These are phyloP conservation scores for Notoglanidium macrostoma DNA, from an alignment of 2,797 vertebrate species.

Conservation along the genomic window DNA sequence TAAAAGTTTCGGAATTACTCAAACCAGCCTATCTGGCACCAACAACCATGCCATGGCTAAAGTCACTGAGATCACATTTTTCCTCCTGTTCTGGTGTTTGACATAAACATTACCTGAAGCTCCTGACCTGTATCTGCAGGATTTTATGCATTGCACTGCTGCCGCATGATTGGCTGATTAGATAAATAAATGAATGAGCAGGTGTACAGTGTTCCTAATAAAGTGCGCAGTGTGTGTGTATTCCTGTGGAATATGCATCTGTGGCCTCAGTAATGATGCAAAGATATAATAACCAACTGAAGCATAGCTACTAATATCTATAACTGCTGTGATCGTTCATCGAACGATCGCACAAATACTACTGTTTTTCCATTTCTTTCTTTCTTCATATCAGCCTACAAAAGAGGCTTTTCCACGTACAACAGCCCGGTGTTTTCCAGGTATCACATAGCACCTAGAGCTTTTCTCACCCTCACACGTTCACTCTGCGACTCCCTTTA, in stretches of 20 bases:
- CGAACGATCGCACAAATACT: too few species aligned
- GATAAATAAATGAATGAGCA: slow-evolving; percentile 17
- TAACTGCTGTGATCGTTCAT: background rate
- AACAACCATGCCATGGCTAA: background rate
- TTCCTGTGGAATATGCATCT: background rate
- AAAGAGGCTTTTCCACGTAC: background rate
- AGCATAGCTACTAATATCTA: background rate
- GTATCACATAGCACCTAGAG: slow-evolving; percentile 7
- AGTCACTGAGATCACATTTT: too few species aligned
- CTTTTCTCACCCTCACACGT: slow-evolving; percentile 31
- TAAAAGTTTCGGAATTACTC: background rate
- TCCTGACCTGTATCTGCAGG: background rate
- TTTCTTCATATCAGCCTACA: background rate
- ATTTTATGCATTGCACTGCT: background rate
- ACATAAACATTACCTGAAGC: background rate
- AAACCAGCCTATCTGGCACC: background rate
- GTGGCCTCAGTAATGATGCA: background rate
- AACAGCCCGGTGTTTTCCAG: background rate
- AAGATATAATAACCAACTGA: background rate
- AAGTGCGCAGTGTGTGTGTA: background rate
- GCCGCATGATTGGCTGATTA: background rate
- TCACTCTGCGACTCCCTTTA: slow-evolving; percentile 2
- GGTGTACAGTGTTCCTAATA: background rate
- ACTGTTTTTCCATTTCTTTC: background rate
- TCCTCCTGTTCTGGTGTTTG: too few species aligned